phyloP scores from a whole-genome alignment of 2,797 vertebrate species.

The Apodemus agrarius region DNA sequence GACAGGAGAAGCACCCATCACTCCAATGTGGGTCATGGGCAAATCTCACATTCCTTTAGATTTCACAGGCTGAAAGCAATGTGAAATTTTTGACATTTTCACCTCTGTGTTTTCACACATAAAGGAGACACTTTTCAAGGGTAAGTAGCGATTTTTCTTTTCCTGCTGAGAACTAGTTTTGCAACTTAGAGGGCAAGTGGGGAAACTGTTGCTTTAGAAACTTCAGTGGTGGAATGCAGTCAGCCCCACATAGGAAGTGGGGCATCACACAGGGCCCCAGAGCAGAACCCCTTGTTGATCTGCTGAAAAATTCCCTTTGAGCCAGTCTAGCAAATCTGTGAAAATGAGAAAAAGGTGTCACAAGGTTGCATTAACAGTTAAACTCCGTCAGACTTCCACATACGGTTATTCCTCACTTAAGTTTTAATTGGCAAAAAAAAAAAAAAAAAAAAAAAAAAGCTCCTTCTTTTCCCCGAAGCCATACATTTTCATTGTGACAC shows the following conservation, averaged over 20 bases:
- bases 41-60: constrained; percentile 43
- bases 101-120: constrained; percentile 64
- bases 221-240: neutral
- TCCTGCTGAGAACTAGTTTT: constrained; percentile 38
- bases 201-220: neutral
- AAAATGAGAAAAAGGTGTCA: constrained; percentile 56
- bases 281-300: neutral
- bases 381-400: neutral
- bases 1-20: neutral
- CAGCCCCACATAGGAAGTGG: neutral
- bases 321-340: neutral
- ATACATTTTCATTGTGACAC: neutral
- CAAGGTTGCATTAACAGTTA: neutral
- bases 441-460: neutral
- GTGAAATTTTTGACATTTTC: constrained; percentile 57
- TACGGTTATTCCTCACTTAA: constrained; percentile 15
- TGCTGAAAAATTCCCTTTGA: constrained; percentile 6
- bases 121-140: constrained; percentile 58
- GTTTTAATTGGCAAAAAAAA: constrained; percentile 52
- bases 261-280: accelerated
- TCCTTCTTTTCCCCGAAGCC: neutral
- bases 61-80: constrained; percentile 49
- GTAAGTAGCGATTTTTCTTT: constrained; percentile 36
- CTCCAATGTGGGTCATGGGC: neutral
- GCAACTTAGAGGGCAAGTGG: constrained; percentile 45